Evolutionary conservation across 2,113 vertebrate genomes (phyloP).

Genomic region (Eupsittula cactorum): DNA sequence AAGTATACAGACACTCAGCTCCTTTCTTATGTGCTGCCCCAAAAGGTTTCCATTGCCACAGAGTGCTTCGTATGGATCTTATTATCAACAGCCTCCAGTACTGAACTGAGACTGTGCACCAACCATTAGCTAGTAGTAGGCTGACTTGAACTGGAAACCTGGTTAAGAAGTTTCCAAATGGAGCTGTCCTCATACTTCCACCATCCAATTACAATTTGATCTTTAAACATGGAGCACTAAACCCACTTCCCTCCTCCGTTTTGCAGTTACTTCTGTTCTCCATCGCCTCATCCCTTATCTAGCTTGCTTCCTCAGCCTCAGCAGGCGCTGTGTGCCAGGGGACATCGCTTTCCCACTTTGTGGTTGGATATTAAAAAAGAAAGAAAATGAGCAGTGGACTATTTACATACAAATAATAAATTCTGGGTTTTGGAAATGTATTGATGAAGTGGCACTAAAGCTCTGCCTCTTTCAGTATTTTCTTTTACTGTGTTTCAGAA

Average conservation of each 20-base stretch:
- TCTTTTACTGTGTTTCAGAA: neutral
- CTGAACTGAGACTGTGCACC: neutral
- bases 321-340: neutral
- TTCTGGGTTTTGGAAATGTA: neutral
- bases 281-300: neutral
- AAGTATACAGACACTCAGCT: neutral
- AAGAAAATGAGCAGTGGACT: neutral
- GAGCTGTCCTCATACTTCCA: neutral
- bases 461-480: neutral
- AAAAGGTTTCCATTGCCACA: neutral
- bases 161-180: neutral
- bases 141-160: neutral
- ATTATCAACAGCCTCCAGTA: neutral
- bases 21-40: neutral
- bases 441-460: neutral
- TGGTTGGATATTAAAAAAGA: neutral
- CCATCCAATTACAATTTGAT: neutral
- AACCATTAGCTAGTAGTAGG: neutral
- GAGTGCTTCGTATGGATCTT: neutral
- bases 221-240: neutral
- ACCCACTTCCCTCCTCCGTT: neutral
- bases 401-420: neutral
- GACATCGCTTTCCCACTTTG: fast-evolving
- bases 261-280: neutral
- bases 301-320: neutral